Evolutionary conservation across 2,113 vertebrate species (phyloP).

Genomic region (Rhadina sibilatrix): DNA sequence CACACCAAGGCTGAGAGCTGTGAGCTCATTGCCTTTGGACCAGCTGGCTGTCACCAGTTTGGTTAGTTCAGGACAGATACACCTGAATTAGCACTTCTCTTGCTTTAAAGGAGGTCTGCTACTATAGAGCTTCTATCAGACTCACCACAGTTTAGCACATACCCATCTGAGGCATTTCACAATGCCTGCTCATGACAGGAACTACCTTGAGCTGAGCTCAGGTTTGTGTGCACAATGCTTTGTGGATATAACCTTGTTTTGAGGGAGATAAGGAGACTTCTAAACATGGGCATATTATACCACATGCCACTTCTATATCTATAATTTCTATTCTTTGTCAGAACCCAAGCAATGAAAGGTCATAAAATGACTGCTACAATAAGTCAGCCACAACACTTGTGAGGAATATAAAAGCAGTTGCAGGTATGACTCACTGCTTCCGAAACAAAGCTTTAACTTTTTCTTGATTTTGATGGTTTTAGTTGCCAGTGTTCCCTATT

Average conservation of each 20-base stretch:
- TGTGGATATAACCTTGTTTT: not conserved
- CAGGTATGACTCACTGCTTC: not conserved
- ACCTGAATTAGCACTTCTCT: not conserved
- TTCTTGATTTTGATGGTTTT: not conserved
- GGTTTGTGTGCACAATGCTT: not conserved
- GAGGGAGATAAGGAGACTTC: not conserved
- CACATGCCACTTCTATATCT: not conserved
- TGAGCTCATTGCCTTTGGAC: rapidly evolving
- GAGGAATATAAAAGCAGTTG: not conserved
- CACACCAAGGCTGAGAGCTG: rapidly evolving
- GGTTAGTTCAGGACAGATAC: not conserved
- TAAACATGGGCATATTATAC: not conserved
- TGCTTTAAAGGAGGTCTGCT: not conserved
- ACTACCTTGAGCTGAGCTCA: not conserved
- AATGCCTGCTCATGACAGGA: not conserved
- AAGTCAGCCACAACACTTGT: not conserved
- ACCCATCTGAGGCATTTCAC: not conserved
- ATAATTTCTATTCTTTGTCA: not conserved
- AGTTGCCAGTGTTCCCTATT: not conserved
- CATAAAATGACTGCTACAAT: not conserved
- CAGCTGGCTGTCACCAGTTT: not conserved
- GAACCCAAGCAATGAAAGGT: not conserved
- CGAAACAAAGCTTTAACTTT: not conserved
- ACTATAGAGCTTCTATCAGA: not conserved
- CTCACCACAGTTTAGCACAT: not conserved